Evolutionary conservation across 2,888 invertebrate genomes (phyloP), one percentile per base, ranked within the genome.

Genomic region (Creontiades dilutus): DNA sequence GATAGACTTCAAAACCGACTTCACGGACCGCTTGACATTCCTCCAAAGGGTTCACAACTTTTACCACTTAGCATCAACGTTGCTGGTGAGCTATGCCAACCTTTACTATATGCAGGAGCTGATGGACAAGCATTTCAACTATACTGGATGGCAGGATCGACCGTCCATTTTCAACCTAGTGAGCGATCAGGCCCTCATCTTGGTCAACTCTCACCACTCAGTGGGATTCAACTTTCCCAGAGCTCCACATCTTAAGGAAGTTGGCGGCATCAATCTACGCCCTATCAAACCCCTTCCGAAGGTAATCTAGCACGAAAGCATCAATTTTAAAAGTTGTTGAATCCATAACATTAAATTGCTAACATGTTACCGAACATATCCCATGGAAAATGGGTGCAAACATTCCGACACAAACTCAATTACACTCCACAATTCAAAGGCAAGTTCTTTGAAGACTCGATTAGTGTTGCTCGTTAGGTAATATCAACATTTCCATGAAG

Each of bases 231-330:
- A 97, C 0, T 94, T 96, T 75, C 96, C 97, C 0, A 95, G 96
- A 92, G 93, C 97, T 92, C 96, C 97, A 0, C 97, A 97, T 93
- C 96, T 97, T 0, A 96, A 97, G 12, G 97, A 97, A 93, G 96
- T 97, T 9, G 97, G 96, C 3, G 97, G 97, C 92, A 96, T 97
- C 90, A 97, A 97, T 92, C 97, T 97, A 92, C 96, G 95, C 91
- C 95, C 96, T 57, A 94, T 97, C 13, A 96, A 95, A 92, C 94
- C 95, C 48, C 94, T 97, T 92, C 95, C 95, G 90, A 94, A 95
- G 92, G 96, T 96, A 93, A 61, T 46, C 11, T 57, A 3, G 3
- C 2, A 61, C 0, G n/a, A 37, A 23, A 7, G 23, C 0, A 23
- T 52, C 11, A 5, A 52, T 52, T 52, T n/a, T 2, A 52, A 52